Conservation (phyloP, 2,113 vertebrate genomes). For the Nerophis ophidion region DNA sequence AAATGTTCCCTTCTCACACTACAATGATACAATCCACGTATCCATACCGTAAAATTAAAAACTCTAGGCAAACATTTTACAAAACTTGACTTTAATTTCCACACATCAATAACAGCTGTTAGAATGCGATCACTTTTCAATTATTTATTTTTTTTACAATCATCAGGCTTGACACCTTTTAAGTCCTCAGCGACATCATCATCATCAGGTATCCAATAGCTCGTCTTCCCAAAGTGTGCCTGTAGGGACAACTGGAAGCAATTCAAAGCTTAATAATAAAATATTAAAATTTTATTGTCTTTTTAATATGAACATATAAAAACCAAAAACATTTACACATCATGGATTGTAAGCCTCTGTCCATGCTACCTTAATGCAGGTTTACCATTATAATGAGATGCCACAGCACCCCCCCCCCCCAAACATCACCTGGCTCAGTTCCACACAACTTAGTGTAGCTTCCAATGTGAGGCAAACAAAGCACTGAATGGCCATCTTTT, state of each 20-base stretch:
- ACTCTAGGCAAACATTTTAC: slow-evolving; percentile 50
- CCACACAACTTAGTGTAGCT: slow-evolving; percentile 17
- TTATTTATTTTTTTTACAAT: slow-evolving; percentile 57
- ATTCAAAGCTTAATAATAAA: slow-evolving; percentile 79
- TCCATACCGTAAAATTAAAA: slow-evolving; percentile 15
- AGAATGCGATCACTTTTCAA: slow-evolving; percentile 63
- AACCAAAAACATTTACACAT: slow-evolving; percentile 71
- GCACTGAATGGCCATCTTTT: no score
- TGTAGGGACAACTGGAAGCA: slow-evolving; percentile 67
- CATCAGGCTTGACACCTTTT: slow-evolving; percentile 53
- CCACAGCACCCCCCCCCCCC: slow-evolving; percentile 43
- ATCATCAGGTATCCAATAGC: slow-evolving; percentile 39
- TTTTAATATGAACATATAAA: slow-evolving; percentile 80
- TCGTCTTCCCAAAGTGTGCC: slow-evolving; percentile 39
- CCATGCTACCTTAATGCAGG: slow-evolving; percentile 71
- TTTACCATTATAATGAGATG: slow-evolving; percentile 50
- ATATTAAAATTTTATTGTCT: slow-evolving; percentile 79
- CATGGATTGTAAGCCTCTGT: slow-evolving; percentile 73
- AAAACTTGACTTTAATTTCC: slow-evolving; percentile 75
- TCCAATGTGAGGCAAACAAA: slow-evolving; percentile 31
- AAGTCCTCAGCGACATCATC: slow-evolving; percentile 43
- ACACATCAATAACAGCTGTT: slow-evolving; percentile 77
- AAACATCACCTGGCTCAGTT: slow-evolving; percentile 47
- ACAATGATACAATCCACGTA: no score
- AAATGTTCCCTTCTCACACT: no score